Base-by-base conservation (phyloP, 1,140 invertebrate genomes). In the Palaemon carinicauda region DNA sequence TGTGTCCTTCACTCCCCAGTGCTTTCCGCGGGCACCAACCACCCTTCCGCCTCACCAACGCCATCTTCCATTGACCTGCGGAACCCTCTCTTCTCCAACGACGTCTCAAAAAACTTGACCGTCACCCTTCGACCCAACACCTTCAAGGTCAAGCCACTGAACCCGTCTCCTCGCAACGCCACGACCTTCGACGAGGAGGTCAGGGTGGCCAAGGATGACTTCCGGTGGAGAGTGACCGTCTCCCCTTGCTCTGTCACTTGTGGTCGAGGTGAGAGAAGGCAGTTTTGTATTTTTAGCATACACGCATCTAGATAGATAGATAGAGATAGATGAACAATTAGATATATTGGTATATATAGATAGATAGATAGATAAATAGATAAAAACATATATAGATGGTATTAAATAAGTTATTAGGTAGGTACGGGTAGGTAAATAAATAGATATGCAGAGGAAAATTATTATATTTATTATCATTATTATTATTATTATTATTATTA, bases 21-120 rank as follows among this genome's bases (percentile, higher is more conserved):
- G n/a, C n/a, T n/a, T n/a, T n/a, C n/a, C n/a, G 24, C 54, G 19
- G 7, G 4, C 4, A 60, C 19, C 54, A 24, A 19, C n/a, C n/a
- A n/a, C n/a, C n/a, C n/a, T n/a, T n/a, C n/a, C n/a, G 31, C 12
- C 3, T 19, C 56, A 2, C 41, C 9, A 27, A 19, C 74, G 15
- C 19, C 33, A 3, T 73, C 65, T 19, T 85, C 75, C 19, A 79
- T 85, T 27, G 83, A 85, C 56, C 71, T 85, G 21, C 75, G 80
- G 75, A 85, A 85, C 56, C 83, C 83, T 29, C 75, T 85, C 31
- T 85, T 85, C 50, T 74, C 80, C 52, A 56, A 69, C 41, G 24
- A 85, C 3, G 56, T 71, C 4, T 53, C 83, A 12, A 50, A 50
- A 12, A 50, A 65, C 21, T 24, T 19, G 10, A 79, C 41, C 1